Evolutionary conservation across 2,797 vertebrate genomes (phyloP).

Genomic region (Oreochromis grahami): DNA sequence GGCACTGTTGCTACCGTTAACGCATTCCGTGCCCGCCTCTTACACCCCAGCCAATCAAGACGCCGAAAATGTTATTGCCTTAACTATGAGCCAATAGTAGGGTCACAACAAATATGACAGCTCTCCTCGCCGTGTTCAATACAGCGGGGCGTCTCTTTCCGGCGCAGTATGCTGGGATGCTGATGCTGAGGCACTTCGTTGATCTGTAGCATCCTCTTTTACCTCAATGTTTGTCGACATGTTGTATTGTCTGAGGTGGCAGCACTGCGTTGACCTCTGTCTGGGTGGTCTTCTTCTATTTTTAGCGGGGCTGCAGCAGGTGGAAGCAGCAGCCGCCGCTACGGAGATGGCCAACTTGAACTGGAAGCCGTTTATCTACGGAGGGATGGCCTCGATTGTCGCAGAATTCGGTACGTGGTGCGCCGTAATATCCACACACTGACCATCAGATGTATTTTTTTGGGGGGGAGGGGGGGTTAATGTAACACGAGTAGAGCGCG

Average conservation of each 20-base stretch:
- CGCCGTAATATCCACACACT: background rate
- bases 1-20: slow-evolving; percentile 22
- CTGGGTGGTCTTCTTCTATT: slow-evolving; percentile 67
- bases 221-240: slow-evolving; percentile 57
- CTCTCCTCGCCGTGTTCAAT: slow-evolving; percentile 8
- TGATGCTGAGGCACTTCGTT: slow-evolving; percentile 55
- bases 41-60: slow-evolving; percentile 41
- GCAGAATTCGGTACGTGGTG: slow-evolving; percentile 90
- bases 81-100: slow-evolving; percentile 45
- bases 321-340: slow-evolving; percentile 74
- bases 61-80: slow-evolving; percentile 26
- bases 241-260: slow-evolving; percentile 61
- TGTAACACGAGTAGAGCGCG: background rate
- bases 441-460: background rate
- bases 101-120: background rate
- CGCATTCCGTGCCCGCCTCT: background rate
- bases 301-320: slow-evolving; percentile 79
- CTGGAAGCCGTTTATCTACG: slow-evolving; percentile 97
- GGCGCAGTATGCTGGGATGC: slow-evolving; percentile 71
- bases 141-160: slow-evolving; percentile 60
- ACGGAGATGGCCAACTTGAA: slow-evolving; percentile 87
- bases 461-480: accelerated
- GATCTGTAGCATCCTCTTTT: slow-evolving; percentile 24
- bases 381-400: slow-evolving; percentile 94
- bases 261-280: slow-evolving; percentile 68